Evolutionary conservation across 2,797 vertebrate species (phyloP).

Genomic region (Coreius guichenoti): DNA sequence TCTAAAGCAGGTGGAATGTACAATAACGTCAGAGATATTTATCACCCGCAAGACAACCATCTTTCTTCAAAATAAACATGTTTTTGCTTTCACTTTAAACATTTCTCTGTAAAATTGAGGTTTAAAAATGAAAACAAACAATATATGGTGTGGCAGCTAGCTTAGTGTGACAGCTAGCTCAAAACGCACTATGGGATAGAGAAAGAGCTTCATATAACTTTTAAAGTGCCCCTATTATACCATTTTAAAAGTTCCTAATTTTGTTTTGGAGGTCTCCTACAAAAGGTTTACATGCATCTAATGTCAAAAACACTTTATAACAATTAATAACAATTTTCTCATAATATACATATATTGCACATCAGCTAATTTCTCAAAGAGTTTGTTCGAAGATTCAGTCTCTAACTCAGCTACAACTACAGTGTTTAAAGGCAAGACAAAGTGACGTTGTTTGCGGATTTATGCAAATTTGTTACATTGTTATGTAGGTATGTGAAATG

Average conservation of each 20-base stretch:
- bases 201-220: not conserved
- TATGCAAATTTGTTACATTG: no score
- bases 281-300: not conserved
- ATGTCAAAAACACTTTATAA: not conserved
- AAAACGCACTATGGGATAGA: not conserved
- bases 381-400: not conserved
- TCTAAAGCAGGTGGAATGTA: slow-evolving; percentile 71
- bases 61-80: not conserved
- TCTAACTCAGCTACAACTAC: not conserved
- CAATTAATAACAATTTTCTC: no score
- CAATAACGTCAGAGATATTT: not conserved
- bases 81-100: slow-evolving; percentile 1
- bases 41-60: not conserved
- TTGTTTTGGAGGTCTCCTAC: not conserved
- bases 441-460: no score
- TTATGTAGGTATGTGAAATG: no score
- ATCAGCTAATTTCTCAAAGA: not conserved
- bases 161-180: not conserved
- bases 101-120: not conserved
- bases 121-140: not conserved
- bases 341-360: not conserved
- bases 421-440: not conserved
- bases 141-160: not conserved
- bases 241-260: not conserved
- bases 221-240: not conserved